Percentiles rank a stretch among this genome's conserved stretches.
Evolutionary conservation across 64 coral and sea anemone genomes (phyloP).

Genomic region (Dendronephthya gigantea): DNA sequence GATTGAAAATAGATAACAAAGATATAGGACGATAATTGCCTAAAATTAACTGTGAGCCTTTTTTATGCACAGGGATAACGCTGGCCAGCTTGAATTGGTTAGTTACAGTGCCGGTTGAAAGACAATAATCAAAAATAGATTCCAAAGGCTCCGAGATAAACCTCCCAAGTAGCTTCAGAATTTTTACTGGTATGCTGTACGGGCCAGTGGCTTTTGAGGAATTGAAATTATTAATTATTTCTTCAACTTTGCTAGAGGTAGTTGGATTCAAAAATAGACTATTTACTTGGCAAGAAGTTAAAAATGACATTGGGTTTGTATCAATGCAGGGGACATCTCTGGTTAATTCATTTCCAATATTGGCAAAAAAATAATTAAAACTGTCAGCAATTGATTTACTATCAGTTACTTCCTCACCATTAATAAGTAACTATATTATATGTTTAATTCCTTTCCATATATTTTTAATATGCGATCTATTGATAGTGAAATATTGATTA

Average conservation of each 20-base stretch:
- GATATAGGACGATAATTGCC: too few species aligned
- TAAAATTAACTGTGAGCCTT: too few species aligned
- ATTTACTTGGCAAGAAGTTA: too few species aligned
- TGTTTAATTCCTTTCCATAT: neutral
- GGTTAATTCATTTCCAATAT: too few species aligned
- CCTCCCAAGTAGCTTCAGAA: neutral
- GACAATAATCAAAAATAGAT: neutral
- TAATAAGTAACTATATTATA: neutral
- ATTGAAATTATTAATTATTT: neutral
- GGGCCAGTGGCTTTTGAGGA: neutral
- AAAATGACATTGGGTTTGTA: too few species aligned
- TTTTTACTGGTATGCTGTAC: neutral
- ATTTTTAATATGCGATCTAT: neutral
- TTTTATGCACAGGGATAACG: neutral
- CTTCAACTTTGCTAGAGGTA: neutral
- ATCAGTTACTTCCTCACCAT: conserved; percentile 13
- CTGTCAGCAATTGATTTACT: conserved; percentile 31
- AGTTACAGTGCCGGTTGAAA: neutral
- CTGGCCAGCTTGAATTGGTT: neutral
- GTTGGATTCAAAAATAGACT: too few species aligned
- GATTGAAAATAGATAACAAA: too few species aligned
- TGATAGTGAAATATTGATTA: conserved; percentile 16
- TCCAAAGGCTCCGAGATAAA: neutral
- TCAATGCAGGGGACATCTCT: too few species aligned
- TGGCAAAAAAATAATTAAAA: neutral